Conservation (phyloP, 2,888 invertebrate species). For the Cheilosia variabilis region DNA sequence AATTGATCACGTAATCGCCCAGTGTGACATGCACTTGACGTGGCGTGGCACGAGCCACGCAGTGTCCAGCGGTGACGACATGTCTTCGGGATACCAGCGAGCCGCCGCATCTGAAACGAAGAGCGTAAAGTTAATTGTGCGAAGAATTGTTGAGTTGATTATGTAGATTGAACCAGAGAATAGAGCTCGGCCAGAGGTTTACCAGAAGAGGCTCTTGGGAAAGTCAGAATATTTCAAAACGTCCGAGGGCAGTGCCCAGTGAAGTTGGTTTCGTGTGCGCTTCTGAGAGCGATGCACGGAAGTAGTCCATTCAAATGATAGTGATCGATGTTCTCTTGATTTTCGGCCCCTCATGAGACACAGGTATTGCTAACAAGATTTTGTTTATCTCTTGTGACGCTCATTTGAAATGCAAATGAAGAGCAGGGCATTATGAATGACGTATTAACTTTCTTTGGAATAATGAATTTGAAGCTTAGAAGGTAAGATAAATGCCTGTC, state of each 20-base stretch:
- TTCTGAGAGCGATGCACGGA: background rate
- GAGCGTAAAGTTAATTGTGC: constrained; percentile 46
- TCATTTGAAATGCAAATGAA: constrained; percentile 37
- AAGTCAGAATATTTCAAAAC: background rate
- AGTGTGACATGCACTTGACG: constrained; percentile 94
- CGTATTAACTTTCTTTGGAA: constrained; percentile 47
- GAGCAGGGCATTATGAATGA: constrained; percentile 5
- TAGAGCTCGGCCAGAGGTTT: too few relatives aligned
- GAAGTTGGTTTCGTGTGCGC: background rate
- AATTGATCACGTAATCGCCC: constrained; percentile 96
- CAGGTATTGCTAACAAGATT: background rate
- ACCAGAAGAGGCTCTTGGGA: background rate
- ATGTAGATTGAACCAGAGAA: too few relatives aligned
- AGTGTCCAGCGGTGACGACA: constrained; percentile 97
- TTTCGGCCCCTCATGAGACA: background rate
- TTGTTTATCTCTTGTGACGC: constrained; percentile 18
- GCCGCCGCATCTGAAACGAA: constrained; percentile 91
- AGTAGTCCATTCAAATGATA: constrained; percentile 2
- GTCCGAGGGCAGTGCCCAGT: background rate
- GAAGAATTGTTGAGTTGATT: too few relatives aligned
- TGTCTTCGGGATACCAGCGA: constrained; percentile 95
- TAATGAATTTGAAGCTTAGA: constrained; percentile 15
- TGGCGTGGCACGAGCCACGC: constrained; percentile 95
- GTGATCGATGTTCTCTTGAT: constrained; percentile 40
- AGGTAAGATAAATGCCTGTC: background rate